phyloP scores from a whole-genome alignment of 2,888 invertebrate species.

The Helleia helle region DNA sequence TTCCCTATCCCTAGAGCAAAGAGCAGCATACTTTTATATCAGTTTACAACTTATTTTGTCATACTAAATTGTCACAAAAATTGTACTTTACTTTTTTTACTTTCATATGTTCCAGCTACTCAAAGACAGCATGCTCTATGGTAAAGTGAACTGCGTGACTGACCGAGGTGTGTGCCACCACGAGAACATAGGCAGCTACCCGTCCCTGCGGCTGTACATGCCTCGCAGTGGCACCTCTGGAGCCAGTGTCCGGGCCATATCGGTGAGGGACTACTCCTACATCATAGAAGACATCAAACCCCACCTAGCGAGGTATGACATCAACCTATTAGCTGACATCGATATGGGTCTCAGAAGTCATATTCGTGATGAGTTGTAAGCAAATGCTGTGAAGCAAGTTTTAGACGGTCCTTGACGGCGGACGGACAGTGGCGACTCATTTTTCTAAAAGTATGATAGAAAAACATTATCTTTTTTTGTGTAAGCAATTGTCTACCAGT shows the following conservation, averaged over 20 bases:
- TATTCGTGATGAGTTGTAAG: constrained; percentile 49
- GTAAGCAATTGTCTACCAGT: too few species aligned
- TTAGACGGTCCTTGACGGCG: too few species aligned
- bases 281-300: constrained; percentile 38
- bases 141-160: constrained; percentile 56
- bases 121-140: constrained; percentile 46
- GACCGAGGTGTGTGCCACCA: constrained; percentile 55
- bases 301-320: constrained; percentile 36
- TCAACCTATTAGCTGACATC: constrained; percentile 29
- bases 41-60: too few species aligned
- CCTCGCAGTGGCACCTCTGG: constrained; percentile 31
- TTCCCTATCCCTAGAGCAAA: too few species aligned
- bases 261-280: constrained; percentile 32
- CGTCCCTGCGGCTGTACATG: constrained; percentile 48
- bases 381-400: too few species aligned
- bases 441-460: too few species aligned
- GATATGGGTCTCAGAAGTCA: constrained; percentile 26
- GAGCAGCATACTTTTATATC: too few species aligned
- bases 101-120: constrained; percentile 42
- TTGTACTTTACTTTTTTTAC: too few species aligned
- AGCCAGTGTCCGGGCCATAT: constrained; percentile 38
- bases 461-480: too few species aligned
- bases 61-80: too few species aligned
- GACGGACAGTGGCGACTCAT: too few species aligned
- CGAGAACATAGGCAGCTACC: constrained; percentile 54